Conservation (phyloP, 2,888 invertebrate species). For the Drosophila pegasa region DNA sequence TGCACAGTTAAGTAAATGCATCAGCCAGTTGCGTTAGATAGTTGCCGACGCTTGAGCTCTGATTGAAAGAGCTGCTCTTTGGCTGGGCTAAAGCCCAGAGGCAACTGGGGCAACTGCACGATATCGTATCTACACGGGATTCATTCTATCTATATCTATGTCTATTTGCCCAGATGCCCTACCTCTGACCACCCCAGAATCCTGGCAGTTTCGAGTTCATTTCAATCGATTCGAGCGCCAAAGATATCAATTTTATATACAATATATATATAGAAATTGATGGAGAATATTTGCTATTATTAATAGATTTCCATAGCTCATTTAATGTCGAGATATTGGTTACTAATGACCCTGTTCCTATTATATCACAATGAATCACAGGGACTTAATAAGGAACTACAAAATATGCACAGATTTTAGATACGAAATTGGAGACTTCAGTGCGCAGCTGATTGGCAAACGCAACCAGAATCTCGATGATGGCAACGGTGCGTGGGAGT, state of each 20-base stretch:
- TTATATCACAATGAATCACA: background rate
- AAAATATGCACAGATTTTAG: background rate
- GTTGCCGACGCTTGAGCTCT: constrained; percentile 1
- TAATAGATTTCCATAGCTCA: background rate
- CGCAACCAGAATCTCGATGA: constrained; percentile 28
- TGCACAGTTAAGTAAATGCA: constrained; percentile 60
- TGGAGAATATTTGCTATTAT: background rate
- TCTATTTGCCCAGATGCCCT: background rate
- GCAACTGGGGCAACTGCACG: background rate
- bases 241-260: no score
- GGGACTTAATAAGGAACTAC: background rate
- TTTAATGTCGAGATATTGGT: background rate
- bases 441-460: constrained; percentile 20
- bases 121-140: background rate
- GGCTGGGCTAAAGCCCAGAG: background rate
- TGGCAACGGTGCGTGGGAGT: background rate
- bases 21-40: constrained; percentile 38
- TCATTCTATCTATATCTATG: background rate
- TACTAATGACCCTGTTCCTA: constrained; percentile 3
- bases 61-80: background rate
- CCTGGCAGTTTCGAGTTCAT: background rate
- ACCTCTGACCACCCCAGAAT: background rate
- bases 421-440: constrained; percentile 3
- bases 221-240: no score
- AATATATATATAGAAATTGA: no score